These are phyloP conservation scores for Chloromyia formosa DNA, from an alignment of 2,888 invertebrate species.

Conservation along the genomic window DNA sequence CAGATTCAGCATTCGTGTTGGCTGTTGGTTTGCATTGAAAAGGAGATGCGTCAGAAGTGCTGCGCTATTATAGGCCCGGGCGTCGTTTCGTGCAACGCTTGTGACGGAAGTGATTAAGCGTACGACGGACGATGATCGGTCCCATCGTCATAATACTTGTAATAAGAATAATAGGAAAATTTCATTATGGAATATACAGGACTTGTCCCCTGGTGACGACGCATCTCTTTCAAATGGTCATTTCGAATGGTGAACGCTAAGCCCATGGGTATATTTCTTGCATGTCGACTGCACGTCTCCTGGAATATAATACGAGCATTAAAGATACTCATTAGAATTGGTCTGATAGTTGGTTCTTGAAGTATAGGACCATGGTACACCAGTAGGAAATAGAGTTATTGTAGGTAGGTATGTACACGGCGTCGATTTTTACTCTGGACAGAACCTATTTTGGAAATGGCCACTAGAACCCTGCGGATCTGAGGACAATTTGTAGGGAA, in stretches of 20 bases:
- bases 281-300: not conserved
- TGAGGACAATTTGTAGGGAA: too few species aligned
- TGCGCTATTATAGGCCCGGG: not conserved
- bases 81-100: slow-evolving; percentile 9
- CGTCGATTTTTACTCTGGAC: too few species aligned
- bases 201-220: not conserved
- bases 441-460: too few species aligned
- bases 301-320: not conserved
- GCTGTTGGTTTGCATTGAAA: not conserved
- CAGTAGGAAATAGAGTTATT: too few species aligned
- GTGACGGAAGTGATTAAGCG: slow-evolving; percentile 34
- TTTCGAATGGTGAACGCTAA: not conserved
- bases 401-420: too few species aligned
- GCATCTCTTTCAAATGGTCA: not conserved
- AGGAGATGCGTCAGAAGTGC: not conserved
- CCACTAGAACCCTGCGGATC: too few species aligned
- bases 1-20: not conserved
- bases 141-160: slow-evolving; percentile 4
- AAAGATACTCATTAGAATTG: slow-evolving; percentile 13
- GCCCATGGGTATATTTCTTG: not conserved
- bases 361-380: not conserved
- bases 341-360: not conserved
- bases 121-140: slow-evolving; percentile 2
- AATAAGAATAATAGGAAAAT: slow-evolving; percentile 13
- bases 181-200: not conserved